Evolutionary conservation across 2,113 vertebrate species (phyloP).

Genomic region (Spea bombifrons): DNA sequence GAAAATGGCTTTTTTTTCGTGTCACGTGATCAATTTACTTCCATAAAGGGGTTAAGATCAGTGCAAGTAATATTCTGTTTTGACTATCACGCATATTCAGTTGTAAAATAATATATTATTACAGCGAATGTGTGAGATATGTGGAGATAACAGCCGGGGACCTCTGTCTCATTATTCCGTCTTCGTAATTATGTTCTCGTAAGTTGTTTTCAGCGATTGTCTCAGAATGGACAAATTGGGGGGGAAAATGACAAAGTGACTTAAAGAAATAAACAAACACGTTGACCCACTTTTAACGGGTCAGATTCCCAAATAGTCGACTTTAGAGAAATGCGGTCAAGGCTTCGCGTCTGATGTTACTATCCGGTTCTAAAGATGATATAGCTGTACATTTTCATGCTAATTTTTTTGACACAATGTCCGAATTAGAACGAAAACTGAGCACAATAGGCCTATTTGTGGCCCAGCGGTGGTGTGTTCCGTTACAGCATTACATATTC

Average conservation of each 20-base stretch:
- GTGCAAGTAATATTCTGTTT: constrained; percentile 56
- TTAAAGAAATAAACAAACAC: constrained; percentile 27
- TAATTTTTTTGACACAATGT: not conserved
- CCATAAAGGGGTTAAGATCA: constrained; percentile 61
- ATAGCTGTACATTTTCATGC: constrained; percentile 30
- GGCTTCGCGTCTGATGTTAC: constrained; percentile 18
- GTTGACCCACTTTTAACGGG: constrained; percentile 22
- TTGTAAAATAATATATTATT: constrained; percentile 27
- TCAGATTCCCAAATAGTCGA: constrained; percentile 24
- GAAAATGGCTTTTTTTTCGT: constrained; percentile 65
- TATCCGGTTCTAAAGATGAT: constrained; percentile 25
- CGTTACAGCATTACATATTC: no score
- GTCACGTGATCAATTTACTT: constrained; percentile 64
- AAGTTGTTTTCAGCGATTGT: constrained; percentile 33
- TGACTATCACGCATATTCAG: constrained; percentile 34
- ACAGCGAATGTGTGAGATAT: not conserved
- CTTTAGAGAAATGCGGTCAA: not conserved
- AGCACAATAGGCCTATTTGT: no score
- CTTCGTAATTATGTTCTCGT: constrained; percentile 24
- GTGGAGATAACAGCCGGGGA: not conserved
- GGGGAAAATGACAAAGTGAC: not conserved
- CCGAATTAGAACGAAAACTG: not conserved
- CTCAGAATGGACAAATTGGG: constrained; percentile 23
- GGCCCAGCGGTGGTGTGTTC: no score
- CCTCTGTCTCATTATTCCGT: constrained; percentile 17